Conservation (phyloP, 2,888 invertebrate genomes). For the Charanyca ferruginea region DNA sequence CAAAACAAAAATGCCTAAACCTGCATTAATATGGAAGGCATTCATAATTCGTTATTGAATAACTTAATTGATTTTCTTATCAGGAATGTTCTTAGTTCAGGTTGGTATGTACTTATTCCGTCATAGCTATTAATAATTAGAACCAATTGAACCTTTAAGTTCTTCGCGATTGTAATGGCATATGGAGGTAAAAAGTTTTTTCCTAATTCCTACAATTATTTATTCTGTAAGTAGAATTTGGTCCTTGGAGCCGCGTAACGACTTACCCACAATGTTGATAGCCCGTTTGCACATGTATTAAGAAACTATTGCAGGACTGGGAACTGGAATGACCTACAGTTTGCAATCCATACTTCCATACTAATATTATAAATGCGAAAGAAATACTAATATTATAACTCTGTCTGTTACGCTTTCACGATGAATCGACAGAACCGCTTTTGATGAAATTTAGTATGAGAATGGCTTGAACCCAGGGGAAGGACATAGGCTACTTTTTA, state of each 20-base stretch:
- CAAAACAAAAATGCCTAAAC: conserved; percentile 13
- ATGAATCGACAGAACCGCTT: no score
- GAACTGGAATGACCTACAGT: no score
- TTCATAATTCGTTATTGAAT: conserved; percentile 17
- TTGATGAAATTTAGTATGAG: no score
- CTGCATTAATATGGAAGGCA: conserved; percentile 1
- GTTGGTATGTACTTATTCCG: conserved; percentile 56
- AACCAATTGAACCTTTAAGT: background rate
- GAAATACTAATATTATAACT: no score
- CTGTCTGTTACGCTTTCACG: no score
- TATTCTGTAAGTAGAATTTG: background rate
- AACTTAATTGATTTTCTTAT: conserved; percentile 22
- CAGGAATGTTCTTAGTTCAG: conserved; percentile 43
- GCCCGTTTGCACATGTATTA: no score
- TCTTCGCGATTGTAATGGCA: background rate
- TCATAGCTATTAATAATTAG: conserved; percentile 15
- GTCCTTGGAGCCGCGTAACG: conserved; percentile 6
- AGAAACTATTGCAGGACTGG: no score
- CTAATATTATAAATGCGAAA: no score
- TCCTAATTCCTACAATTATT: no score
- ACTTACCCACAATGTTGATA: background rate
- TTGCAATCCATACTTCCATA: no score
- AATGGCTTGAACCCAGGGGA: no score
- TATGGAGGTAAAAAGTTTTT: background rate
- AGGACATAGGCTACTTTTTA: no score